A percentile compares a stretch with the other conserved stretches of the same genome.
Evolutionary conservation across 1,140 invertebrate species (phyloP).

Genomic region (Diabrotica virgifera): DNA sequence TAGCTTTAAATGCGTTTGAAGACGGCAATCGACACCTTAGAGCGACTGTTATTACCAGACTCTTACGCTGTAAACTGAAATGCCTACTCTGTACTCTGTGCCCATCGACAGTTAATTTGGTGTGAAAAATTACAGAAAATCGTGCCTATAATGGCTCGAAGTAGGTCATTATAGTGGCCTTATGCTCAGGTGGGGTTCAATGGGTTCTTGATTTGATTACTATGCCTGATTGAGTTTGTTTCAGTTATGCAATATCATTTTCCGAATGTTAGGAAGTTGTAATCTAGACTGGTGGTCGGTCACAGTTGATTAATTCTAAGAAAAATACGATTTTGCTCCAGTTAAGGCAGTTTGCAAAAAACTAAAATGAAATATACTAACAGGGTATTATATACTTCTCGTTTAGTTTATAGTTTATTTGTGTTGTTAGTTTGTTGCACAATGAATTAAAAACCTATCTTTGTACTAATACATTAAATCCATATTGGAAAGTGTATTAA

Average conservation of each 20-base stretch:
- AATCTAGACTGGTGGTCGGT: neutral
- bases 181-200: neutral
- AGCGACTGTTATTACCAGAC: slow-evolving; percentile 16
- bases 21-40: slow-evolving; percentile 15
- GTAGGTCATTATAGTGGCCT: neutral
- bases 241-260: neutral
- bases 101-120: neutral
- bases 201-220: neutral
- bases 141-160: neutral
- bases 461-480: no score
- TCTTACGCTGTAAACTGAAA: neutral
- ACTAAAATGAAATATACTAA: neutral
- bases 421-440: no score
- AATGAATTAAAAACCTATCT: no score
- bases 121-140: neutral
- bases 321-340: slow-evolving; percentile 3
- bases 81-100: neutral
- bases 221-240: slow-evolving; percentile 2
- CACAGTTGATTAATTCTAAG: neutral
- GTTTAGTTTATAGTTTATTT: no score
- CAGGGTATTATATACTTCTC: no score
- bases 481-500: no score
- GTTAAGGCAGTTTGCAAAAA: neutral
- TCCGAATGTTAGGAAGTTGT: neutral
- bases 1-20: slow-evolving; percentile 27